These are phyloP conservation scores for Ginglymostoma cirratum DNA, from an alignment of 2,113 vertebrate genomes.

Conservation along the genomic window DNA sequence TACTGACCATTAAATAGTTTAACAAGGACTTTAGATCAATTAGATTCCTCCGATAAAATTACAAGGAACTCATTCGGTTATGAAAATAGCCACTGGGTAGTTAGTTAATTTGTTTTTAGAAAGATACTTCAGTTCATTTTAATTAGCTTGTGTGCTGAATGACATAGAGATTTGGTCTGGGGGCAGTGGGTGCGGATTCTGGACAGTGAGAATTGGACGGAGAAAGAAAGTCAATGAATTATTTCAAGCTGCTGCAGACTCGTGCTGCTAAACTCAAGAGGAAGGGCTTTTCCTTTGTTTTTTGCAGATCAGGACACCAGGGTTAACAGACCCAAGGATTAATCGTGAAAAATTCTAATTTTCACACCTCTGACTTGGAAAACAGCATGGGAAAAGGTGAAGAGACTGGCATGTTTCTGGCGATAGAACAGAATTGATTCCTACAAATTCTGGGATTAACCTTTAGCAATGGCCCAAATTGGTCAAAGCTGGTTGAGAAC, in stretches of 20 bases:
- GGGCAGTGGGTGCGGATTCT: not conserved
- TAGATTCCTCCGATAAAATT: not conserved
- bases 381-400: not conserved
- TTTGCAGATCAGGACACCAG: not conserved
- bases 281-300: not conserved
- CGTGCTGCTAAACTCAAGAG: not conserved
- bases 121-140: not conserved
- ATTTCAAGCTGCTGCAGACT: not conserved
- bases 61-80: not conserved
- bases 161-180: not conserved
- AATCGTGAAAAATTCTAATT: not conserved
- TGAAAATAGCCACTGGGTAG: not conserved
- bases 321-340: not conserved
- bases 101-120: not conserved
- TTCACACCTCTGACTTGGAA: no score
- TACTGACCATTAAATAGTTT: not conserved
- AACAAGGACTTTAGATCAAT: not conserved
- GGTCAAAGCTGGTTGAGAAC: not conserved
- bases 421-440: not conserved
- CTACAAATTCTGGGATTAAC: not conserved
- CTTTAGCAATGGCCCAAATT: not conserved
- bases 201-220: not conserved
- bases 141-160: not conserved
- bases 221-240: not conserved
- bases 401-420: not conserved